These are phyloP conservation scores for Rattus rattus DNA, from an alignment of 2,113 vertebrate genomes.

Conservation along the genomic window DNA sequence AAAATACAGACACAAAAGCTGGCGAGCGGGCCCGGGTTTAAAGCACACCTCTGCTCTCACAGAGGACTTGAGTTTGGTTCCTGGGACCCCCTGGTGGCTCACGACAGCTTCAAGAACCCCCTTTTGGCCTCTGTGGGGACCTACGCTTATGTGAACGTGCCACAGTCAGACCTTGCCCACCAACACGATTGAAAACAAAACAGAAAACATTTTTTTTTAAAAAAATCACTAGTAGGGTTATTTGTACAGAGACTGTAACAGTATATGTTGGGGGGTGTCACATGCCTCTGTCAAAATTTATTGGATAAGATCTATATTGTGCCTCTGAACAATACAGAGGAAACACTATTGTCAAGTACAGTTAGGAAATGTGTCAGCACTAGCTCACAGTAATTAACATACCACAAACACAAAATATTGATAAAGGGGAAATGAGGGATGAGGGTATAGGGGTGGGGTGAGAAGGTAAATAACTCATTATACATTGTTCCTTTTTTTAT, in stretches of 20 bases:
- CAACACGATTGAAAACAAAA: neutral
- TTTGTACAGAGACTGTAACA: neutral
- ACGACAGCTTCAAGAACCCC: neutral
- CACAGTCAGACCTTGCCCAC: neutral
- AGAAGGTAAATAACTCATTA: neutral
- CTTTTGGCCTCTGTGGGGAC: neutral
- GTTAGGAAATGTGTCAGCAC: slow-evolving; percentile 16
- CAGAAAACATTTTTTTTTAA: neutral
- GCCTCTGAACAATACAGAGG: neutral
- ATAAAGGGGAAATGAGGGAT: neutral
- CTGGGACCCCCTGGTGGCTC: neutral
- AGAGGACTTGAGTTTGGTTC: neutral
- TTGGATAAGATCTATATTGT: neutral
- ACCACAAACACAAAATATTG: neutral
- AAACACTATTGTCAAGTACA: neutral
- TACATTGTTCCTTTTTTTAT: slow-evolving; percentile 8
- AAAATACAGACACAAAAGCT: neutral
- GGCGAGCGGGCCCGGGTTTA: neutral
- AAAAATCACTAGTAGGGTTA: neutral
- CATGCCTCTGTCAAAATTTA: neutral
- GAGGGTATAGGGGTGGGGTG: neutral
- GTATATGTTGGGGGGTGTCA: neutral
- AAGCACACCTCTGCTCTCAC: neutral
- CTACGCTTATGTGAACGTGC: neutral
- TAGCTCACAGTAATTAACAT: neutral